A percentile compares a stretch with the other conserved stretches of the same genome.
phyloP scores from a whole-genome alignment of 2,797 vertebrate genomes.

The Pangasius macronema region DNA sequence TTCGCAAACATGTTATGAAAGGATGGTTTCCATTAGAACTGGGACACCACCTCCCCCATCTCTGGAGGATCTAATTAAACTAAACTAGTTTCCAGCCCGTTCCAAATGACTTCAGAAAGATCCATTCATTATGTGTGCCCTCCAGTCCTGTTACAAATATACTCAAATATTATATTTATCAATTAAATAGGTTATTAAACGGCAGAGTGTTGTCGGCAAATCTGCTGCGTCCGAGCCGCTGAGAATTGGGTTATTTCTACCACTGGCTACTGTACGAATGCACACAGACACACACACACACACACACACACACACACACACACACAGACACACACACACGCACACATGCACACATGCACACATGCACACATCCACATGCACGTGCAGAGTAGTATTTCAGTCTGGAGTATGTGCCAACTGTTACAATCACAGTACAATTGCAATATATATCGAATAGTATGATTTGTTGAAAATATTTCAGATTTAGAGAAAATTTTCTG shows the following conservation, averaged over 20 bases:
- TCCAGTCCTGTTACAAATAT: slow-evolving; percentile 81
- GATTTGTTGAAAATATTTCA: not conserved
- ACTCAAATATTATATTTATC: slow-evolving; percentile 78
- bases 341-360: not conserved
- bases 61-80: slow-evolving; percentile 83
- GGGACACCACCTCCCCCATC: slow-evolving; percentile 78
- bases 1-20: slow-evolving; percentile 77
- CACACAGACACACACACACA: not conserved
- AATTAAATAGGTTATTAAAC: slow-evolving; percentile 82
- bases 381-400: slow-evolving; percentile 23
- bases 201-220: slow-evolving; percentile 63
- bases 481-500: slow-evolving; percentile 59
- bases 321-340: not conserved
- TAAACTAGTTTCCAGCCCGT: slow-evolving; percentile 85
- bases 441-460: not conserved
- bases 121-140: slow-evolving; percentile 81
- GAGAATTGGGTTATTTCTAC: slow-evolving; percentile 45
- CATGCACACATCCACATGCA: not conserved
- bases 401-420: slow-evolving; percentile 27
- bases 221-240: slow-evolving; percentile 48
- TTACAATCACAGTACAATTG: not conserved
- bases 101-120: slow-evolving; percentile 82
- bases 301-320: not conserved
- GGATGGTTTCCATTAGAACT: slow-evolving; percentile 74
- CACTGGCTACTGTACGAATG: slow-evolving; percentile 39